Percentiles rank a stretch among this genome's conserved stretches.
These are phyloP conservation scores for Charanyca ferruginea DNA, from an alignment of 2,888 invertebrate species.

Conservation along the genomic window DNA sequence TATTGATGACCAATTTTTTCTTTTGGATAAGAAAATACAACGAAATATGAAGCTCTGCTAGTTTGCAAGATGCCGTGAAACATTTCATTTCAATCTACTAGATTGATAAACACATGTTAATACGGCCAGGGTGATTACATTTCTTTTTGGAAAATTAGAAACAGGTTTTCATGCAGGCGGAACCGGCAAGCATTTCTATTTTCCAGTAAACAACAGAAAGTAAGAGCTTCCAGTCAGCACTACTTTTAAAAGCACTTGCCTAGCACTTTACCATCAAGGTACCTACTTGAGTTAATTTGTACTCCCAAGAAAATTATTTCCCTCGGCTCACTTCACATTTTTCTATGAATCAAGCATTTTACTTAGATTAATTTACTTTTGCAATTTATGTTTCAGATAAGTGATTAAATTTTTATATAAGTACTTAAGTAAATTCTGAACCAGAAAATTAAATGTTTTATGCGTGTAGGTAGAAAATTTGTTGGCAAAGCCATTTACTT, in stretches of 20 bases:
- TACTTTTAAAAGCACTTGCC: conserved; percentile 37
- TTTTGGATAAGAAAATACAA: not conserved
- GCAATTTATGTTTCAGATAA: conserved; percentile 48
- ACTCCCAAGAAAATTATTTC: conserved; percentile 53
- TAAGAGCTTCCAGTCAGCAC: conserved; percentile 27
- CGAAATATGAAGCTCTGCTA: not conserved
- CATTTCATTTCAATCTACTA: too few species aligned
- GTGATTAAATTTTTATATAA: conserved; percentile 53
- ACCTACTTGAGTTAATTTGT: conserved; percentile 54
- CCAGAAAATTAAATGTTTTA: conserved; percentile 53
- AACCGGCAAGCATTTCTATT: not conserved
- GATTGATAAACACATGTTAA: not conserved
- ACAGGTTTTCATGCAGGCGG: not conserved
- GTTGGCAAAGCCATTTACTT: conserved; percentile 71
- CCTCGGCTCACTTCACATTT: conserved; percentile 50
- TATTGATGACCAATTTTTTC: conserved; percentile 8
- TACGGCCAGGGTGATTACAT: too few species aligned
- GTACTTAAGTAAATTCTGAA: conserved; percentile 41
- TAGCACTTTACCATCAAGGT: conserved; percentile 35
- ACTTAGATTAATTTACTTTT: conserved; percentile 52
- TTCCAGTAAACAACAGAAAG: conserved; percentile 37
- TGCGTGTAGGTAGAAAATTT: conserved; percentile 60
- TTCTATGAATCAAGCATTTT: conserved; percentile 52
- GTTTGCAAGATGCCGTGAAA: not conserved
- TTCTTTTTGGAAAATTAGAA: not conserved